Evolutionary conservation across 2,797 vertebrate genomes (phyloP).

Genomic region (Hemitrygon akajei): DNA sequence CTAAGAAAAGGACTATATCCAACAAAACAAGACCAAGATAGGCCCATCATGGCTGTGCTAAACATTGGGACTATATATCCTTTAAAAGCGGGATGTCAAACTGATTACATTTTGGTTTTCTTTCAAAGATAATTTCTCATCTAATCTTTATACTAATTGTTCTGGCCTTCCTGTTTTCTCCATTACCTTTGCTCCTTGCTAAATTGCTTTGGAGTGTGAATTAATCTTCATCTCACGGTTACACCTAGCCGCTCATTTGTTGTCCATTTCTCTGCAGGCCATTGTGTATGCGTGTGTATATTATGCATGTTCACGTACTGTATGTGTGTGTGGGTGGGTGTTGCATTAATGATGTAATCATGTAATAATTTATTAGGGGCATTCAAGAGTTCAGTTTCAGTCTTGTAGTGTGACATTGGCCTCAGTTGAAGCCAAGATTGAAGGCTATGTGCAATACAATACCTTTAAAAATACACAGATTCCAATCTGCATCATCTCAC

Average conservation of each 20-base stretch:
- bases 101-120: not conserved
- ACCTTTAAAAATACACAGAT: not conserved
- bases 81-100: not conserved
- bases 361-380: not conserved
- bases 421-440: not conserved
- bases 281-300: too few species aligned
- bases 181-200: too few species aligned
- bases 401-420: not conserved
- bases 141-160: not conserved
- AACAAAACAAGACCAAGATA: not conserved
- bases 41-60: not conserved
- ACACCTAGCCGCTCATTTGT: too few species aligned
- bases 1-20: not conserved
- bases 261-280: too few species aligned
- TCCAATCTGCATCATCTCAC: not conserved
- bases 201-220: not conserved
- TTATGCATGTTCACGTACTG: too few species aligned
- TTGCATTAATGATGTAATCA: too few species aligned
- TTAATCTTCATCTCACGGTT: not conserved
- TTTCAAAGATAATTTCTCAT: not conserved
- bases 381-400: not conserved
- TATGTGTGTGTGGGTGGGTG: too few species aligned
- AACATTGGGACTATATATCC: not conserved
- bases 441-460: not conserved
- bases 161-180: not conserved